Evolutionary conservation across 2,888 invertebrate species (phyloP), one percentile per base, ranked within the genome.

Genomic region (Archaeoteleia sp.): DNA sequence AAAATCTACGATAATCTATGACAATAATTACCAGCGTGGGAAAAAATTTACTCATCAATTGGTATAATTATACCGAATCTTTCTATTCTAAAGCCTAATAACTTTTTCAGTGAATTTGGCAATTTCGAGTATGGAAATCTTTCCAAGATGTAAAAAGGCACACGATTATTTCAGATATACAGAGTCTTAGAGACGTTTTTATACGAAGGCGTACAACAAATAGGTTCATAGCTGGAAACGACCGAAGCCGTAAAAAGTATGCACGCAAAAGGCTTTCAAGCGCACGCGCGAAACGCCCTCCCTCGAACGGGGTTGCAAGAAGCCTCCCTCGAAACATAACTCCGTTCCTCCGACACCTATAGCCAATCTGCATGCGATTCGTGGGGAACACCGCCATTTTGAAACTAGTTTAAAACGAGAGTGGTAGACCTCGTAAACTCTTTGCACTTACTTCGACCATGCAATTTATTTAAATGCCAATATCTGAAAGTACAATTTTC

Each of bases 211-310:
- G 46, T 32, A 42, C 30, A 25, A 49, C 46, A 49, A 61, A 39
- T 58, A 66, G 57, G 62, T 54, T 63, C 58, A 53, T 61, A 54
- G 63, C 61, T 45, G 61, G 58, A 61, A 65, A 61, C 55, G 67
- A 67, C 53, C 57, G 58, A 55, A 40, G 49, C 49, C 39, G 67
- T 45, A 42, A 65, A 65, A 65, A 63, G 32, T 48, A 49, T 42
- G 48, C 62, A 57, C 48, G 62, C 54, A 57, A 68, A 45, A 51
- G 53, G 30, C 13, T 42, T 12, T 20, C 20, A 29, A 63, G 83
- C 84, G 84, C 85, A 83, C 74, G 80, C 83, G 85, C 82, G 82
- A 81, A 69, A 77, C 81, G 83, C 81, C 83, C 82, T 83, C 80
- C 71, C 65, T 60, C 74, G 69, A 66, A 54, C 72, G 74, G 74